Percentiles rank a stretch among this genome's conserved stretches.
phyloP scores from a whole-genome alignment of 2,797 vertebrate genomes.

The Antrozous pallidus region DNA sequence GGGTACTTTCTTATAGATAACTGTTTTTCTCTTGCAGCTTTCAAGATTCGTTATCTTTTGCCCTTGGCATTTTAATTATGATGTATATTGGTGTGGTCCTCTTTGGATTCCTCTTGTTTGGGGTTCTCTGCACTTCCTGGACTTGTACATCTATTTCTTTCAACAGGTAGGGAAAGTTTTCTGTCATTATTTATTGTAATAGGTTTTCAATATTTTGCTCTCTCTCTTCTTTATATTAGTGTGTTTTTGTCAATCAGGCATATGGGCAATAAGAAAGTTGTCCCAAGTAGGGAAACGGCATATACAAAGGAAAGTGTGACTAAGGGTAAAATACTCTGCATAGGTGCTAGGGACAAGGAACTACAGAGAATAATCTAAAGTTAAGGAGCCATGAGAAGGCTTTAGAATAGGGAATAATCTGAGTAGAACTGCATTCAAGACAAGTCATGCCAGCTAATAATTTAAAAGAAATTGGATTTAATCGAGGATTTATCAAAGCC shows the following conservation, averaged over 20 bases:
- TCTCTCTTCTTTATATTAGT: not conserved
- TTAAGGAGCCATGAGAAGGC: not conserved
- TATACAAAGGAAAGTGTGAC: not conserved
- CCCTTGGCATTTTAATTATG: no score
- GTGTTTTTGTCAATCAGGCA: not conserved
- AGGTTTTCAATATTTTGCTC: no score
- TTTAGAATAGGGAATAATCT: not conserved
- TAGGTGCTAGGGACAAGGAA: not conserved
- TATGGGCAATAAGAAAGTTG: not conserved
- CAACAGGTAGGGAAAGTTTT: no score
- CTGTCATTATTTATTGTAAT: no score
- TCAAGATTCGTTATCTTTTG: no score
- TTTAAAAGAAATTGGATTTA: conserved; percentile 35
- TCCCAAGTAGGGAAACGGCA: not conserved
- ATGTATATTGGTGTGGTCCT: no score
- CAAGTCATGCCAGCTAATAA: not conserved
- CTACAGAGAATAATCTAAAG: not conserved
- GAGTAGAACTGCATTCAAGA: not conserved
- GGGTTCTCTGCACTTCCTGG: no score
- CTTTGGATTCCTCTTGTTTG: no score
- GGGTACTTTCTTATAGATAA: no score
- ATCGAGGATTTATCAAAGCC: not conserved
- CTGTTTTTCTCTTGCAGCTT: no score
- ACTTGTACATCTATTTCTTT: no score
- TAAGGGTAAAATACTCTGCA: not conserved